Percentiles rank a stretch among this genome's conserved stretches.
Evolutionary conservation across 23 tunicate species (phyloP).

Genomic region (Botrylloides violaceus): DNA sequence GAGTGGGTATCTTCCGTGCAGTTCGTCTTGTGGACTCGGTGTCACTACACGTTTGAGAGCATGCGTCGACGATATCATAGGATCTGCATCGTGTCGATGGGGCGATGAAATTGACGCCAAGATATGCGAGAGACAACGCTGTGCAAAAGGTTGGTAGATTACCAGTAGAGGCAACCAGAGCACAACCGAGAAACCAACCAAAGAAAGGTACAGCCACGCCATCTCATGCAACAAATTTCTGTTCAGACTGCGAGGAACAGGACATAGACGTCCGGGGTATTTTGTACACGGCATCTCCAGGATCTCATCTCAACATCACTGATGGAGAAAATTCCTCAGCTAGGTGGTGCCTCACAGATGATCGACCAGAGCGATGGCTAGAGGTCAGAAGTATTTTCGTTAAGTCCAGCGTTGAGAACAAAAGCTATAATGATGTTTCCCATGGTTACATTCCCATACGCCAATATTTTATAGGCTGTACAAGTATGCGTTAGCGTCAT

Average conservation of each 20-base stretch:
- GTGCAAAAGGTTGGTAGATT: not conserved
- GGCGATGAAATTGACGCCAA: not conserved
- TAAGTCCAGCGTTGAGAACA: not conserved
- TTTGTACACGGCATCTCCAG: not conserved
- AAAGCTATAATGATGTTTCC: not conserved
- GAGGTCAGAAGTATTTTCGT: constrained; percentile 9
- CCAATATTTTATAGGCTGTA: too few relatives aligned
- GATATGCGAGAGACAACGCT: not conserved
- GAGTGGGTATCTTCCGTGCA: constrained; percentile 10
- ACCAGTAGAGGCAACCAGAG: not conserved
- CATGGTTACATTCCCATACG: not conserved
- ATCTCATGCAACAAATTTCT: not conserved
- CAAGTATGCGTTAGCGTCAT: not conserved
- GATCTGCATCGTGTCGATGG: not conserved
- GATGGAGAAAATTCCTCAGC: not conserved
- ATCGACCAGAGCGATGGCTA: not conserved
- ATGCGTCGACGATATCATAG: not conserved
- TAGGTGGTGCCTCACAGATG: constrained; percentile 8
- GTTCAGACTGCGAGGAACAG: constrained; percentile 9
- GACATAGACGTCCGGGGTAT: not conserved
- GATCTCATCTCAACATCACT: not conserved
- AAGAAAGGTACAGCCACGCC: not conserved
- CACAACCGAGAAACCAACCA: not conserved
- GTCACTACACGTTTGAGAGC: constrained; percentile 22
- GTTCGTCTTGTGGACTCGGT: constrained; percentile 61